Base-by-base conservation (phyloP, 35 echinoderm and acorn worm species). In the Apostichopus japonicus region DNA sequence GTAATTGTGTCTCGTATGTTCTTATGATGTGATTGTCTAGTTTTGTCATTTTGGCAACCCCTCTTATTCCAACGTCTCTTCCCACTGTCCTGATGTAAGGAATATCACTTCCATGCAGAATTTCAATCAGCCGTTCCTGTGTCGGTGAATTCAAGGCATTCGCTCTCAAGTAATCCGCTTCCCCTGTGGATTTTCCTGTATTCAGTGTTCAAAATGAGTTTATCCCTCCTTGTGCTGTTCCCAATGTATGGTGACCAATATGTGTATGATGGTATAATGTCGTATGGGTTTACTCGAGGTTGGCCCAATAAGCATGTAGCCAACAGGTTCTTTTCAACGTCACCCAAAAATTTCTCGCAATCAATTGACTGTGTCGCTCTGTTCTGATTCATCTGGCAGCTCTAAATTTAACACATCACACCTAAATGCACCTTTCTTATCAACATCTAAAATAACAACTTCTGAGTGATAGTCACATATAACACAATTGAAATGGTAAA, bases 391-490 rank as follows among this genome's bases (percentile, higher is more conserved):
- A 9, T 56, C 57, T 0, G 88, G 88, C 53, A 90, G n/a, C 56
- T 90, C 71, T 17, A 90, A 17, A 16, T 19, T 77, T 55, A 72
- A 53, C n/a, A 87, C 55, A 59, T 87, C 83, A 1, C 83, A 87
- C 6, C 55, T 9, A 59, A 87, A 87, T 6, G 83, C 53, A 17
- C 83, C 83, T 17, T 87, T 57, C 22, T 87, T 87, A 25, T 87
- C 83, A 24, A 87, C 59, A 59, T 87, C 83, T 61, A 87, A 55
- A 17, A 87, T 61, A 11, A 87, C 83, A 22, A 91, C 56, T 56
- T 75, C 71, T 16, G 90, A 76, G 44, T 78, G 70, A 77, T 91
- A 79, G 4, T 76, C 76, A 57, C 73, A 91, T 58, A 91, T 51
- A 6, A 79, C 73, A 58, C 77, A 91, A 33, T 75, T 54, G 25